These are phyloP conservation scores for Gobionotothen gibberifrons DNA, from an alignment of 2,797 vertebrate species.

Conservation along the genomic window DNA sequence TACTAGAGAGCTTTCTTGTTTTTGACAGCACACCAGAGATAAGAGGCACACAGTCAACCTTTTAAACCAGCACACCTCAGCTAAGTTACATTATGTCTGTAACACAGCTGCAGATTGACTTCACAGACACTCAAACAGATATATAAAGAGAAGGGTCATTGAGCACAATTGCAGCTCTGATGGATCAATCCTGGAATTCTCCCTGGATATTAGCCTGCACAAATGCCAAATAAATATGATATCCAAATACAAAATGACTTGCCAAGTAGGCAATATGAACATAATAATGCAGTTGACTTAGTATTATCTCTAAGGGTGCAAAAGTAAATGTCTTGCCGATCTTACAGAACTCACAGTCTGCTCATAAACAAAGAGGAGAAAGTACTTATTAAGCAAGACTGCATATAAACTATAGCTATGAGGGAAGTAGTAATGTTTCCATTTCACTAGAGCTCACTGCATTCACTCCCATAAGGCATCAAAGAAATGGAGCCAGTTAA, in stretches of 20 bases:
- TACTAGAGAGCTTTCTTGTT: not conserved
- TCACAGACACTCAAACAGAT: not conserved
- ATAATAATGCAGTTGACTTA: not conserved
- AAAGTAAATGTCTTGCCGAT: not conserved
- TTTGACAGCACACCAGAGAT: not conserved
- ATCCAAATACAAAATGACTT: not conserved
- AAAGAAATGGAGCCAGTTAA: conserved; percentile 50
- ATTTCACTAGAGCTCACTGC: conserved; percentile 36
- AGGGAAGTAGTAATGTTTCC: conserved; percentile 6
- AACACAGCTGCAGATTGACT: conserved; percentile 11
- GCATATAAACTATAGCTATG: conserved; percentile 13
- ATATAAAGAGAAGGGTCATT: not conserved
- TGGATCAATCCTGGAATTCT: conserved; percentile 4
- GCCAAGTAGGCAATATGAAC: not conserved
- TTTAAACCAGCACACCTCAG: not conserved
- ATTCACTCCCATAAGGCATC: conserved; percentile 32
- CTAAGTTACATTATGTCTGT: not conserved
- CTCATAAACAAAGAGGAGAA: conserved; percentile 11
- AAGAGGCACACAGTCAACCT: not conserved
- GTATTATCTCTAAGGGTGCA: not conserved
- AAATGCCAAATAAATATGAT: conserved; percentile 12
- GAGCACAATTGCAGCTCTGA: not conserved
- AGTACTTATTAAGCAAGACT: conserved; percentile 6
- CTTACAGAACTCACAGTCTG: not conserved
- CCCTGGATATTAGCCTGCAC: not conserved